A percentile compares a stretch with the other conserved stretches of the same genome.
Evolutionary conservation across 1,140 invertebrate species (phyloP).

Genomic region (Uloborus diversus): DNA sequence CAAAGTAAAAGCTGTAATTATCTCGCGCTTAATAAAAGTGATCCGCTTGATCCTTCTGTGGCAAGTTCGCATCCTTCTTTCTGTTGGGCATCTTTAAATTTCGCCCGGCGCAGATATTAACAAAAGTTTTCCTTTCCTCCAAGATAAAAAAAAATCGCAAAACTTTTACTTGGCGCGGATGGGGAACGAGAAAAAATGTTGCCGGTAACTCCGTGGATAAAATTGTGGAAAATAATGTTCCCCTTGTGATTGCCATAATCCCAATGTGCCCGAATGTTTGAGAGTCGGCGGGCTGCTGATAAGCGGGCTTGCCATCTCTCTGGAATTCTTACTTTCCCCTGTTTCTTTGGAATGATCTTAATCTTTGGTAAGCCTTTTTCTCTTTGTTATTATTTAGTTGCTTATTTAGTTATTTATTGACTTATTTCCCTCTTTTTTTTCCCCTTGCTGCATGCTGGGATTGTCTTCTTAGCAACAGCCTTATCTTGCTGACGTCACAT

Average conservation of each 20-base stretch:
- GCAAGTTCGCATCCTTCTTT: no score
- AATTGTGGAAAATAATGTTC: constrained; percentile 56
- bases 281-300: constrained; percentile 43
- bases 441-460: neutral
- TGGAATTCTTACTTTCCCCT: constrained; percentile 36
- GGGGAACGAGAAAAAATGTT: neutral
- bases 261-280: constrained; percentile 49
- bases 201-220: constrained; percentile 19
- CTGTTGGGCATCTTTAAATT: constrained; percentile 3
- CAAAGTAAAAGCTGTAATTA: no score
- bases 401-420: constrained; percentile 56
- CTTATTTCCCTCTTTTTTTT: constrained; percentile 39
- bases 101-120: neutral
- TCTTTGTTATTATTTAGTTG: constrained; percentile 56
- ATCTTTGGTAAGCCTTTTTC: constrained; percentile 57
- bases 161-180: constrained; percentile 22
- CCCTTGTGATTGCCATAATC: constrained; percentile 55
- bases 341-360: constrained; percentile 49
- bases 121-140: neutral
- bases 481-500: constrained; percentile 54
- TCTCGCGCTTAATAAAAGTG: no score
- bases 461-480: constrained; percentile 36
- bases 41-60: no score
- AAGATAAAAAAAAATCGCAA: neutral
- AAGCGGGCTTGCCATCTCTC: constrained; percentile 46